Evolutionary conservation across 2,797 vertebrate genomes (phyloP).

Genomic region (Macrochelys suwanniensis): DNA sequence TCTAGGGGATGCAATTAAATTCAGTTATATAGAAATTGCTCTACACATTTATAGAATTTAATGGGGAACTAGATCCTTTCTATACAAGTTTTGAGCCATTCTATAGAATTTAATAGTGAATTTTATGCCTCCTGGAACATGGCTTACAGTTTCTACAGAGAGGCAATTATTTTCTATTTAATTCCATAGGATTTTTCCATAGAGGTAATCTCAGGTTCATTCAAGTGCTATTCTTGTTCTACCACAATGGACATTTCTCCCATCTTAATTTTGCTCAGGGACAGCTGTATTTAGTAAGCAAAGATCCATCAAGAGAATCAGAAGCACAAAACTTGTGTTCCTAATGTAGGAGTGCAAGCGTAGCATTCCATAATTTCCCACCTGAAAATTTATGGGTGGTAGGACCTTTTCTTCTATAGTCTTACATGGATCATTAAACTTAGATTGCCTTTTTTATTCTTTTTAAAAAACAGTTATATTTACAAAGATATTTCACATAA

Average conservation of each 20-base stretch:
- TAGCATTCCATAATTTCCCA: neutral
- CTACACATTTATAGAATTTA: constrained; percentile 37
- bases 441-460: neutral
- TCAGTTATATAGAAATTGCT: neutral
- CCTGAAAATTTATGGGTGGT: constrained; percentile 1
- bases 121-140: constrained; percentile 7
- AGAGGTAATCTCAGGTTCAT: constrained; percentile 48
- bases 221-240: constrained; percentile 31
- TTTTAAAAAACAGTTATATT: neutral
- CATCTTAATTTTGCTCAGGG: neutral
- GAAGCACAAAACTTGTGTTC: neutral
- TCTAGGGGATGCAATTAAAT: constrained; percentile 28
- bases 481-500: neutral
- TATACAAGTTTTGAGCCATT: constrained; percentile 18
- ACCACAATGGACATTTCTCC: constrained; percentile 31
- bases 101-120: constrained; percentile 52
- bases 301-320: constrained; percentile 5
- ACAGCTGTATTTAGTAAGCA: neutral
- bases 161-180: constrained; percentile 61
- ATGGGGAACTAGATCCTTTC: constrained; percentile 52
- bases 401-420: neutral
- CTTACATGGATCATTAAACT: neutral
- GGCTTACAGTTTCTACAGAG: constrained; percentile 23
- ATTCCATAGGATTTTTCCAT: constrained; percentile 32
- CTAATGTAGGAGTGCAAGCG: neutral